phyloP scores from a whole-genome alignment of 2,113 vertebrate genomes.

The Meles meles region DNA sequence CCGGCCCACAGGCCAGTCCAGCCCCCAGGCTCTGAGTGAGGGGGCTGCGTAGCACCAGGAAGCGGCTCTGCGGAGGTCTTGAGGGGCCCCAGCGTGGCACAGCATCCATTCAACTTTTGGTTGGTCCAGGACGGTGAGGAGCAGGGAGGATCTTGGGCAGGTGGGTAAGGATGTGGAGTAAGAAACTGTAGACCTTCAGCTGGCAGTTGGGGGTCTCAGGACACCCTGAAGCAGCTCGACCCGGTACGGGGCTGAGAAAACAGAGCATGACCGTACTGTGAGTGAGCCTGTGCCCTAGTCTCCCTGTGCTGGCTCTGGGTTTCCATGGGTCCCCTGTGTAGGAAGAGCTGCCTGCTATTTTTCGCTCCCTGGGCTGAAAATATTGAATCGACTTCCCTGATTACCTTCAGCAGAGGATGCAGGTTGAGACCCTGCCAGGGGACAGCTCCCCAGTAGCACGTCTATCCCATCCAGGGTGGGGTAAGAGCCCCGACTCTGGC shows the following conservation, averaged over 20 bases:
- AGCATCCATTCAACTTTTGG: conserved; percentile 68
- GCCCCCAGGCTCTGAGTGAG: conserved; percentile 60
- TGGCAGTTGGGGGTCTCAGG: not conserved
- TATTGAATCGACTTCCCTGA: not conserved
- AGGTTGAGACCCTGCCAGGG: not conserved
- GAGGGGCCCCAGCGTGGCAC: conserved; percentile 56
- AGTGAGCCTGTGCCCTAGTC: not conserved
- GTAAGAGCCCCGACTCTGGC: not conserved
- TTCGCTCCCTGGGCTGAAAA: not conserved
- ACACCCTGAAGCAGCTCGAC: conserved; percentile 36
- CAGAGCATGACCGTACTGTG: not conserved
- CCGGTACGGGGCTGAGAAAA: conserved; percentile 39
- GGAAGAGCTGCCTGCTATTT: not conserved
- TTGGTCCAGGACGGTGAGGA: conserved; percentile 52
- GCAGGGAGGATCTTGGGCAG: not conserved
- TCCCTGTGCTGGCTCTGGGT: not conserved
- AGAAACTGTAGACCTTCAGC: conserved; percentile 51
- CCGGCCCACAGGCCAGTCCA: conserved; percentile 63
- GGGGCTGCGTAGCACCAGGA: conserved; percentile 88
- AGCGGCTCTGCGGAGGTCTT: conserved; percentile 69
- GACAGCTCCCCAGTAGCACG: not conserved
- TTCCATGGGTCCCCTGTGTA: not conserved
- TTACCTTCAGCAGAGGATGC: not conserved
- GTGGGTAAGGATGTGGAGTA: not conserved
- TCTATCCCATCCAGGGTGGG: not conserved